A percentile compares a stretch with the other conserved stretches of the same genome.
Conservation (phyloP, 2,888 invertebrate species). For the Microctonus hyperodae region DNA sequence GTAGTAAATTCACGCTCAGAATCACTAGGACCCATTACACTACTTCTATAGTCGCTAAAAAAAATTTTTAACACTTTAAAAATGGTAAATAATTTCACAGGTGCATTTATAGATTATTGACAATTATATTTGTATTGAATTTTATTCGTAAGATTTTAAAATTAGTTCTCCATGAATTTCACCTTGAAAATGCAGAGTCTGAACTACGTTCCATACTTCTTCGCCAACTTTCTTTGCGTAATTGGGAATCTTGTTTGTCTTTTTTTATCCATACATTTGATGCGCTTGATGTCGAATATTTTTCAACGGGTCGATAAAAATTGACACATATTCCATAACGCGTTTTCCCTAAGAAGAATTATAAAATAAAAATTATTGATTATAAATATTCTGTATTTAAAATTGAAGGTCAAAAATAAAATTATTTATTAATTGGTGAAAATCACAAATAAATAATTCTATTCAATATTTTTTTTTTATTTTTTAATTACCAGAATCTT, state of each 20-base stretch:
- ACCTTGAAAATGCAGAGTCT: slow-evolving; percentile 94
- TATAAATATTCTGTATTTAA: neutral
- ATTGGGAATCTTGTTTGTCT: slow-evolving; percentile 66
- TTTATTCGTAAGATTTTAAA: neutral
- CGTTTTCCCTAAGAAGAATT: slow-evolving; percentile 72
- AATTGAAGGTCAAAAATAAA: too few relatives aligned
- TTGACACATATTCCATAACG: slow-evolving; percentile 98
- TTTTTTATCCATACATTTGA: slow-evolving; percentile 60
- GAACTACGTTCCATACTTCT: slow-evolving; percentile 92
- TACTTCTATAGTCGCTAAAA: slow-evolving; percentile 91
- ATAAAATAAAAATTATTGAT: neutral
- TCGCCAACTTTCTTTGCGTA: slow-evolving; percentile 87
- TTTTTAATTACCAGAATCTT: slow-evolving; percentile 82
- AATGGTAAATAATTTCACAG: too few relatives aligned
- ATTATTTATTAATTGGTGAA: too few relatives aligned
- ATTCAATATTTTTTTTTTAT: too few relatives aligned
- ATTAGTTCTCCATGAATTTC: slow-evolving; percentile 53
- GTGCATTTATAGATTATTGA: too few relatives aligned
- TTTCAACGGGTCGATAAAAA: slow-evolving; percentile 93
- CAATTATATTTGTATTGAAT: too few relatives aligned
- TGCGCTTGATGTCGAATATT: slow-evolving; percentile 61
- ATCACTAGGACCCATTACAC: slow-evolving; percentile 88
- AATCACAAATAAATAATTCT: too few relatives aligned
- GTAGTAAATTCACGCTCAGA: slow-evolving; percentile 87
- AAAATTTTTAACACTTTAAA: slow-evolving; percentile 17